Evolutionary conservation across 1,140 invertebrate genomes (phyloP).

Genomic region (Drosophila subobscura): DNA sequence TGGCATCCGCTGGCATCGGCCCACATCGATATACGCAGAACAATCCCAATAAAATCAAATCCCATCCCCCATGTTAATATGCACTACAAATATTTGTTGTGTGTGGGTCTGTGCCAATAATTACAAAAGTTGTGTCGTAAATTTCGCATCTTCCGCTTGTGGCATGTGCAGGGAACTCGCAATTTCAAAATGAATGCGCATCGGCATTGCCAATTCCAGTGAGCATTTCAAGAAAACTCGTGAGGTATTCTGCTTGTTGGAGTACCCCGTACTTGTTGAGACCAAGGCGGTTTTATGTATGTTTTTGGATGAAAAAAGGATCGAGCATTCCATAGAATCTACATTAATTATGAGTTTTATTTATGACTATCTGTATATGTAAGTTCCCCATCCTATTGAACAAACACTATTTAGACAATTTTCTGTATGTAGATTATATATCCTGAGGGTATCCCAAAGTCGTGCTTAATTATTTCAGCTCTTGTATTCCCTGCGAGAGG

Average conservation of each 20-base stretch:
- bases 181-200: conserved; percentile 30
- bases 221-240: conserved; percentile 25
- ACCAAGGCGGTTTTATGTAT: too few relatives aligned
- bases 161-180: conserved; percentile 45
- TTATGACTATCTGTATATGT: too few relatives aligned
- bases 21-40: conserved; percentile 56
- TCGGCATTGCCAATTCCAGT: conserved; percentile 47
- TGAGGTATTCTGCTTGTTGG: background rate
- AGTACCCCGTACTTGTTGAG: too few relatives aligned
- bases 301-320: too few relatives aligned
- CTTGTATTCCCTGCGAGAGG: conserved; percentile 1
- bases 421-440: too few relatives aligned
- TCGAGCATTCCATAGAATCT: too few relatives aligned
- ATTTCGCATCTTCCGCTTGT: conserved; percentile 35
- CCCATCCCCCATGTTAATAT: conserved; percentile 30
- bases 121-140: conserved; percentile 37
- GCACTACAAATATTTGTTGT: conserved; percentile 18
- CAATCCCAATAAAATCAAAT: conserved; percentile 44
- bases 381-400: too few relatives aligned
- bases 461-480: background rate
- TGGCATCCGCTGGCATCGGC: conserved; percentile 17
- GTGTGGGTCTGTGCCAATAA: conserved; percentile 23
- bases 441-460: too few relatives aligned
- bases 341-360: too few relatives aligned
- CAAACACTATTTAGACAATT: too few relatives aligned